Evolutionary conservation across 1,140 invertebrate genomes (phyloP).

Genomic region (Watersipora subatra): DNA sequence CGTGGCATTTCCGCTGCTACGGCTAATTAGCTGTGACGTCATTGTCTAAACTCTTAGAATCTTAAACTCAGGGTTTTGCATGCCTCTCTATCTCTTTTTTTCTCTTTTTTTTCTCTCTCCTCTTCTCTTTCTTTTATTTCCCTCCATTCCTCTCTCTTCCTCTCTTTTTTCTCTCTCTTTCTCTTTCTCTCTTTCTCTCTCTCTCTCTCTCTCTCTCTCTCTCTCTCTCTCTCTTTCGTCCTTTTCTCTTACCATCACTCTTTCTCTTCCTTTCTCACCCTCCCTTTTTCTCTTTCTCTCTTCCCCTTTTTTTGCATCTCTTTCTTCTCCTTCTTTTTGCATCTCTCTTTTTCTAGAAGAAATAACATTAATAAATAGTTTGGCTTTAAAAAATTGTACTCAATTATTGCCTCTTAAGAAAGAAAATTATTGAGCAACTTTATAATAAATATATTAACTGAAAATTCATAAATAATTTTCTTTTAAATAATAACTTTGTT

Average conservation of each 20-base stretch:
- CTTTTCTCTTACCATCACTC: background rate
- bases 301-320: background rate
- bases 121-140: background rate
- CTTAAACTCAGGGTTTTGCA: no score
- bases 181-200: background rate
- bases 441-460: no score
- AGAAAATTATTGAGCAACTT: no score
- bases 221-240: background rate
- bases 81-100: background rate
- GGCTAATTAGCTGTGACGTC: no score
- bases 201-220: background rate
- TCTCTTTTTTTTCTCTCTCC: background rate
- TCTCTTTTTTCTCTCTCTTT: background rate
- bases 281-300: background rate
- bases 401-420: no score
- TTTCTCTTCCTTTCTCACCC: background rate
- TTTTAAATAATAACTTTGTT: no score
- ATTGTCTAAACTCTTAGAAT: no score
- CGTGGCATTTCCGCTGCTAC: no score
- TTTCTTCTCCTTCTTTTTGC: background rate
- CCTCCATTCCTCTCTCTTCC: background rate
- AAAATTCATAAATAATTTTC: no score
- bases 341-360: background rate
- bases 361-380: no score
- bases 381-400: no score